phyloP scores from a whole-genome alignment of 2,888 invertebrate genomes.

The Cosmopolites sordidus region DNA sequence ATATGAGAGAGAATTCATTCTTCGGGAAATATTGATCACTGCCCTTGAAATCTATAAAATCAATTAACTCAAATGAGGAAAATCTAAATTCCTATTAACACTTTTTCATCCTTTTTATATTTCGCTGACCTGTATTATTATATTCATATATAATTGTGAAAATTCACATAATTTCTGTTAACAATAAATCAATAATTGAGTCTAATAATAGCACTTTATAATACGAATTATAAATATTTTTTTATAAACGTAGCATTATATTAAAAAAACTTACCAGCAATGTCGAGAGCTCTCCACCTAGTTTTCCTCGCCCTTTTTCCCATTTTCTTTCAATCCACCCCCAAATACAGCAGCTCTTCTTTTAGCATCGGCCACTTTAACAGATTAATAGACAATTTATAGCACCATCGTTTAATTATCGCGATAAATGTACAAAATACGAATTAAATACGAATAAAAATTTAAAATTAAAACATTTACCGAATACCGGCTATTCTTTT shows the following conservation, averaged over 20 bases:
- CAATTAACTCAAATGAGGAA: no score
- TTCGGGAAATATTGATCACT: no score
- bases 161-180: no score
- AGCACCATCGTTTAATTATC: slow-evolving; percentile 12
- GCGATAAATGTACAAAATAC: no score
- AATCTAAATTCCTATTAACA: no score
- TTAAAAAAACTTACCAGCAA: slow-evolving; percentile 49
- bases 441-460: background rate
- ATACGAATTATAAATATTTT: background rate
- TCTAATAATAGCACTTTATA: background rate
- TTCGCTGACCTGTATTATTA: no score
- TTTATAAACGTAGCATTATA: background rate
- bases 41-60: no score
- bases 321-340: slow-evolving; percentile 45
- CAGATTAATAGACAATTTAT: slow-evolving; percentile 8
- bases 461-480: background rate
- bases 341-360: slow-evolving; percentile 23
- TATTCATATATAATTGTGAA: no score
- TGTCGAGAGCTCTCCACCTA: slow-evolving; percentile 59
- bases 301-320: slow-evolving; percentile 61
- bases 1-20: no score
- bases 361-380: slow-evolving; percentile 29
- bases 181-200: no score
- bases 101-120: no score
- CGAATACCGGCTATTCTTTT: slow-evolving; percentile 13